These are phyloP conservation scores for Caenorhabditis parvicauda DNA, from an alignment of 2,888 invertebrate genomes.

Conservation along the genomic window DNA sequence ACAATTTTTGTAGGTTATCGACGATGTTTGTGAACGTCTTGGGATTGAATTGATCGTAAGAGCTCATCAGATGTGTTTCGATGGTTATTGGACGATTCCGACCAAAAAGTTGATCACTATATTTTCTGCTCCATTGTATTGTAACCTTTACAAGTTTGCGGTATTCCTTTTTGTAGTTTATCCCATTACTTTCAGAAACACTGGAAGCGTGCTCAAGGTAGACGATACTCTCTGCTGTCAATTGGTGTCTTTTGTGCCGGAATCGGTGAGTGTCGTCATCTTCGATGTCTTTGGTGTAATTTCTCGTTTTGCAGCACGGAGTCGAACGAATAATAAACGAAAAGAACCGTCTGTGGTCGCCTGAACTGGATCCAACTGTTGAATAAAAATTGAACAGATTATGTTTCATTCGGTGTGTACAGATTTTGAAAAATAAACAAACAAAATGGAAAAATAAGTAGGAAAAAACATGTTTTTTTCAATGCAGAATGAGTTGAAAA, in stretches of 20 bases:
- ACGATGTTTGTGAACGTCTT: slow-evolving; percentile 31
- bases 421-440: too few species aligned
- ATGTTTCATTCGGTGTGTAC: too few species aligned
- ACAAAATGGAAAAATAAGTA: too few species aligned
- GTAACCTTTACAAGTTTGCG: slow-evolving; percentile 29
- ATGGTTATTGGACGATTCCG: slow-evolving; percentile 41
- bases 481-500: too few species aligned
- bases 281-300: too few species aligned
- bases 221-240: slow-evolving; percentile 22
- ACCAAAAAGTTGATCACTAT: slow-evolving; percentile 36
- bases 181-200: slow-evolving; percentile 19
- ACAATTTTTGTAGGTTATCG: slow-evolving; percentile 20
- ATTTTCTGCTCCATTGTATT: slow-evolving; percentile 44
- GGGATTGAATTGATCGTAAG: slow-evolving; percentile 37
- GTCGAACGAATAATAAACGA: slow-evolving; percentile 12
- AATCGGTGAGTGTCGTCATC: slow-evolving; percentile 11
- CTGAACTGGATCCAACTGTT: too few species aligned
- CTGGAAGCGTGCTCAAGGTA: slow-evolving; percentile 35
- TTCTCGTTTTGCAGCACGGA: slow-evolving; percentile 1
- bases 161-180: background rate
- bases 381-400: too few species aligned
- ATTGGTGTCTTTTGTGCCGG: slow-evolving; percentile 40
- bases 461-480: too few species aligned
- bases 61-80: slow-evolving; percentile 45
- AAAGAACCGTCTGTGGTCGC: slow-evolving; percentile 20